Evolutionary conservation across 2,888 invertebrate species (phyloP), one percentile per base, ranked within the genome.

Genomic region (Zygothrica quintamaculata): DNA sequence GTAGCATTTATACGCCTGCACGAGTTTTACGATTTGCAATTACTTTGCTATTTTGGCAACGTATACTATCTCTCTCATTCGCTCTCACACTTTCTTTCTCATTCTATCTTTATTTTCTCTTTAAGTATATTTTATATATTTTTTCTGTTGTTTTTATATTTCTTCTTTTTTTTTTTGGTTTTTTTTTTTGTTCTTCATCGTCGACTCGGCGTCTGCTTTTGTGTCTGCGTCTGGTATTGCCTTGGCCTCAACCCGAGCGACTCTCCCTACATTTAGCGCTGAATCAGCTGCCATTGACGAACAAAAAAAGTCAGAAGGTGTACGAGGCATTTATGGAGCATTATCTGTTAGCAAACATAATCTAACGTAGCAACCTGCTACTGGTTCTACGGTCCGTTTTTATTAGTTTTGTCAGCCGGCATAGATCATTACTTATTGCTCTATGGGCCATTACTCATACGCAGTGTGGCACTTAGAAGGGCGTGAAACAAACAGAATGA

Each of bases 11-110:
- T 74, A 44, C 61, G 86, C 65, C 58, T 67, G 65, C 50, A 58
- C 39, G 57, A 60, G 47, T 66, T 82, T 85, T 66, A 75, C 73
- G 81, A 72, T 84, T 73, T 73, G 80, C 80, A 87, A 81, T 81
- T 81, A 87, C 86, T 86, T 84, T 65, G 87, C 80, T 73, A 86
- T 88, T 87, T 84, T 76, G 76, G 84, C 78, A 70, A 70, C 70
- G 55, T 60, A 62, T 67, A 69, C 47, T 37, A 26, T 50, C 9
- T 8, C 16, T 50, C 37, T 42, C 48, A 53, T 15, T 36, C 9
- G 25, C 46, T 26, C 13, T 43, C n/a, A 18, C 36, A 4, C 12
- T 37, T 7, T 15, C 8, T 0, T n/a, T n/a, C 9, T 39, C 4
- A 5, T 1, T 11, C 2, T 18, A 3, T 26, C 13, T 25, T 11